These are phyloP conservation scores for Acronicta leporina DNA, from an alignment of 2,888 invertebrate genomes.

Conservation along the genomic window DNA sequence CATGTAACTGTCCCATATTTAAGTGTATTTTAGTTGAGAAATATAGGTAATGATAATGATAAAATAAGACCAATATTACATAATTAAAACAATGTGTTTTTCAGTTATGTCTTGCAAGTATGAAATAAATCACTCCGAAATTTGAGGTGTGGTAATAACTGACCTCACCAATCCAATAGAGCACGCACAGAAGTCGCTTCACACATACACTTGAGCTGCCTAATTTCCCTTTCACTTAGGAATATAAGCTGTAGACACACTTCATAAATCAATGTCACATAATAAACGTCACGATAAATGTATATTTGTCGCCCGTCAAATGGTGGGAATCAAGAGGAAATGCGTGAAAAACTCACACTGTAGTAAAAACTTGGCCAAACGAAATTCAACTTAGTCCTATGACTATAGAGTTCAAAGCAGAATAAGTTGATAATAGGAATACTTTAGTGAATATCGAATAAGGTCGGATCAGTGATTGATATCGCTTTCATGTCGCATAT, in stretches of 20 bases:
- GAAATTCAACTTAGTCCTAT: conserved; percentile 27
- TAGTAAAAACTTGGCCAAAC: conserved; percentile 16
- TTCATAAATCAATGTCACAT: conserved; percentile 71
- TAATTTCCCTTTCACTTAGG: conserved; percentile 30
- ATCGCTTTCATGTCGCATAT: conserved; percentile 50
- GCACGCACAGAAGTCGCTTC: conserved; percentile 15
- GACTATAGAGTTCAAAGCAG: conserved; percentile 16
- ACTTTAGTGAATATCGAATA: conserved; percentile 55
- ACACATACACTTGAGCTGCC: conserved; percentile 30
- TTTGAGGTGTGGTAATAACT: conserved; percentile 5
- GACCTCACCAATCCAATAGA: conserved; percentile 9
- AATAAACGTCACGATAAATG: conserved; percentile 73
- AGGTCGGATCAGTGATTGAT: conserved; percentile 61
- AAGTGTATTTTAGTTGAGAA: background rate
- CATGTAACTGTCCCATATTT: background rate
- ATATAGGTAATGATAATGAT: too few relatives aligned
- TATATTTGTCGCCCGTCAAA: conserved; percentile 72
- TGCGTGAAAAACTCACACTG: conserved; percentile 52
- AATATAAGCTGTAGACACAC: conserved; percentile 52
- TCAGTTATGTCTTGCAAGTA: too few relatives aligned
- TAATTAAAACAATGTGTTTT: too few relatives aligned
- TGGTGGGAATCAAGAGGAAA: conserved; percentile 56
- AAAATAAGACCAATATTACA: too few relatives aligned
- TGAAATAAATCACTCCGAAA: background rate
- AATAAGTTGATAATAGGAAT: conserved; percentile 19